Percentiles rank a stretch among this genome's conserved stretches.
phyloP scores from a whole-genome alignment of 1,140 invertebrate species.

The Philotrypesis tridentata region DNA sequence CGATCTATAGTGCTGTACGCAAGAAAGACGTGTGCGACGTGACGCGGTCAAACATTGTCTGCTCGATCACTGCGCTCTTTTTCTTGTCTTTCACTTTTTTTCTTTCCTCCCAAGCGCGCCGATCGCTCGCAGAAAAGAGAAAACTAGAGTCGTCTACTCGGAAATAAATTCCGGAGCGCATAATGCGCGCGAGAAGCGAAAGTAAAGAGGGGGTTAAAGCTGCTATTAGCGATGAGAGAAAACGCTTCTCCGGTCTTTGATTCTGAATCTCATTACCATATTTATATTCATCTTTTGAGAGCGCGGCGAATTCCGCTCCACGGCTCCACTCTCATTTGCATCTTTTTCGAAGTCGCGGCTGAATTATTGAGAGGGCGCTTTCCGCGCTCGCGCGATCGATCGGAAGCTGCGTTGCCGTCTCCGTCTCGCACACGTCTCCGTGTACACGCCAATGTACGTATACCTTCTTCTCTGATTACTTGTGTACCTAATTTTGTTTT shows the following conservation, averaged over 20 bases:
- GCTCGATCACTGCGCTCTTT: too few species aligned
- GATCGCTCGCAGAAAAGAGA: too few species aligned
- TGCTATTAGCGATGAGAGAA: constrained; percentile 14
- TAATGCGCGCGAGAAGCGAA: constrained; percentile 4
- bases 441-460: too few species aligned
- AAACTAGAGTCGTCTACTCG: neutral
- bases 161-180: neutral
- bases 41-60: neutral
- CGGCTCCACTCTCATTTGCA: constrained; percentile 30
- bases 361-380: constrained; percentile 39
- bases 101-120: too few species aligned
- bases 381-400: neutral
- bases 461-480: neutral
- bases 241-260: constrained; percentile 11
- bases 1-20: neutral
- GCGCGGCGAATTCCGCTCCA: too few species aligned
- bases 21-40: neutral
- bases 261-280: constrained; percentile 25
- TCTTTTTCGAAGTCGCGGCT: constrained; percentile 18
- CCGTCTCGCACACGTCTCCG: neutral
- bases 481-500: neutral
- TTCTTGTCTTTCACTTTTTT: too few species aligned
- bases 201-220: constrained; percentile 4
- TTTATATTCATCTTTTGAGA: constrained; percentile 13
- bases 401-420: neutral